Conservation (phyloP, 2,797 vertebrate species). For the Centroberyx gerrardi region DNA sequence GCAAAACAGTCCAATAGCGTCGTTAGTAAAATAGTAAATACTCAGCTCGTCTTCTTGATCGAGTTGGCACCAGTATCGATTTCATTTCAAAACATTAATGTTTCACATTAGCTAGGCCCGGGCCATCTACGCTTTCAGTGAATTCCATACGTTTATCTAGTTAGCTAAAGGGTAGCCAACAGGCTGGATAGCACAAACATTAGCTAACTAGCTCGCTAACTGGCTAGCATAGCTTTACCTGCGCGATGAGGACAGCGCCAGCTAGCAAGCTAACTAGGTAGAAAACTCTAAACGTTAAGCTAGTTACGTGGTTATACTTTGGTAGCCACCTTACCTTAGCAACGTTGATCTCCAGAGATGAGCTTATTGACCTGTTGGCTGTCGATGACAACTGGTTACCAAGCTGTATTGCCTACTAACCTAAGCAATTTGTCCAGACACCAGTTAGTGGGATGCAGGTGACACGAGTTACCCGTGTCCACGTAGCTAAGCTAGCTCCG, state of each 20-base stretch:
- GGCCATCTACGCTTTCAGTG: no score
- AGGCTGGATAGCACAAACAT: slow-evolving; percentile 21
- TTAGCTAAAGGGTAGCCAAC: neutral
- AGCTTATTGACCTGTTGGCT: neutral
- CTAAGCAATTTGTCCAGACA: slow-evolving; percentile 38
- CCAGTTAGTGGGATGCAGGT: slow-evolving; percentile 63
- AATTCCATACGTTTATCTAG: neutral
- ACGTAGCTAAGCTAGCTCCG: slow-evolving; percentile 78
- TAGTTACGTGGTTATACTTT: neutral
- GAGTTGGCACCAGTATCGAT: neutral
- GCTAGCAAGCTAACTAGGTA: slow-evolving; percentile 61
- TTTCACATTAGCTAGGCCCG: neutral
- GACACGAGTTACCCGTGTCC: slow-evolving; percentile 77
- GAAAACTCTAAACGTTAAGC: neutral
- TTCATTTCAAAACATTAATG: neutral
- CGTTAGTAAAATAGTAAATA: neutral
- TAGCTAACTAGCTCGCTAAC: slow-evolving; percentile 61
- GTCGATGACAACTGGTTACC: slow-evolving; percentile 41
- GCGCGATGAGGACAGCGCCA: slow-evolving; percentile 55
- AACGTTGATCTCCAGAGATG: slow-evolving; percentile 24
- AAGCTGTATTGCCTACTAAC: slow-evolving; percentile 24
- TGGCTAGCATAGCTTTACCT: slow-evolving; percentile 72
- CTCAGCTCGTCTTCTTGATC: neutral
- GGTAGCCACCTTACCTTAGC: slow-evolving; percentile 52
- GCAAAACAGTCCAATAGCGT: slow-evolving; percentile 24